Evolutionary conservation across 1,140 invertebrate species (phyloP), one percentile per base, ranked within the genome.

Genomic region (Bradysia coprophila): DNA sequence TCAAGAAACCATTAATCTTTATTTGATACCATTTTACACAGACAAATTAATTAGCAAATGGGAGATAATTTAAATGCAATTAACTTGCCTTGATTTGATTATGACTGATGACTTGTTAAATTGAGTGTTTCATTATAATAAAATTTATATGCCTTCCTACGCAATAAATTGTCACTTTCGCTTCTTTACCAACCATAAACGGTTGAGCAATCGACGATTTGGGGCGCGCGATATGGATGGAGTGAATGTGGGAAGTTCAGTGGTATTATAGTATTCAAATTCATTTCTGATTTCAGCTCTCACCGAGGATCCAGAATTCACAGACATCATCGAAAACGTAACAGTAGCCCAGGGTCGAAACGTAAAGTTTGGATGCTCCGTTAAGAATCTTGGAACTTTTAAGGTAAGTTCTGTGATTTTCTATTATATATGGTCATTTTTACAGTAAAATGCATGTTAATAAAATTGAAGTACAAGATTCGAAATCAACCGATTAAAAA

Each of bases 351-450:
- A 84, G 40, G 86, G 87, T 45, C 69, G 88, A 44, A 85, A 78
- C 53, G 83, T 90, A 34, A 84, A 83, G 55, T 69, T 92, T 47
- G 80, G 85, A 8, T 92, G 88, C 62, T 82, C 81, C 9, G 86
- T 92, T 34, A 88, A 87, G 56, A 85, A 91, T 63, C 71, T 91
- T 18, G 86, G 85, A 42, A 73, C 76, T 10, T 87, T 79, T 55
- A 85, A 84, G 73, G 82, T 84, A 65, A 51, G 50, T 50, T 36
- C n/a, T n/a, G n/a, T n/a, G n/a, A n/a, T n/a, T n/a, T n/a, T n/a
- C n/a, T n/a, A n/a, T n/a, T n/a, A n/a, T n/a, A n/a, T 38, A n/a
- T n/a, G n/a, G n/a, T n/a, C n/a, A n/a, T n/a, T n/a, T n/a, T n/a
- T n/a, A n/a, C n/a, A n/a, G n/a, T n/a, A n/a, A n/a, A n/a, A n/a